Base-by-base conservation (phyloP, 2,888 invertebrate genomes). In the Linyphia triangularis region DNA sequence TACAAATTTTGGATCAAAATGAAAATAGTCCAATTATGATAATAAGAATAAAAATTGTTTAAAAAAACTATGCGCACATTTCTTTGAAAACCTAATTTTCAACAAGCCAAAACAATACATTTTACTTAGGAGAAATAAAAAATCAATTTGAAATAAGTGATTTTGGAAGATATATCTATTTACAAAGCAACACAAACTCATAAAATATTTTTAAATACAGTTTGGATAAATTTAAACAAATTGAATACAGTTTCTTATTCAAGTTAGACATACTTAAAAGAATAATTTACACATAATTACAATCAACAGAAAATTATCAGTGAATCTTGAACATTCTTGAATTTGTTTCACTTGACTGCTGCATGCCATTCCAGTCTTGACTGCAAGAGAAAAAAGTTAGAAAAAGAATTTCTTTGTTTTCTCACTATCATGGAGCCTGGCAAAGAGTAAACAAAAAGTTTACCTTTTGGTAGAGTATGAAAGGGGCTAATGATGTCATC, bases 401-500 rank as follows among this genome's bases (percentile, higher is more conserved):
- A n/a, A n/a, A n/a, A n/a, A 51, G 51, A 33, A 33, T 33, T 33
- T 51, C 51, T 51, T 51, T 51, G 16, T n/a, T 51, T 51, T 51
- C 13, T 4, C 16, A 43, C 33, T 13, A 57, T 73, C 33, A 22
- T 51, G 33, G 5, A 67, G 30, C 22, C 7, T 30, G 24, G 59
- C 81, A 65, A 65, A 37, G 22, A 26, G 19, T 65, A 79, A 79
- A 79, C 40, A 79, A 78, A 70, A 30, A 70, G 70, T 57, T 37
- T 75, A 85, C 85, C 85, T 85, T 85, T 63, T 72, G 61, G 19
- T 40, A n/a, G 57, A n/a, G 3, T 24, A 78, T 72, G 78, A 78
- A 85, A 85, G 85, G 85, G 85, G 78, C 85, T 85, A 63, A 85
- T 78, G 78, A 19, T 51, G 85, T 13, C 78, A 70, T 61, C 85